A percentile compares a stretch with the other conserved stretches of the same genome.
phyloP scores from a whole-genome alignment of 2,888 invertebrate species.

The Cabera pusaria region DNA sequence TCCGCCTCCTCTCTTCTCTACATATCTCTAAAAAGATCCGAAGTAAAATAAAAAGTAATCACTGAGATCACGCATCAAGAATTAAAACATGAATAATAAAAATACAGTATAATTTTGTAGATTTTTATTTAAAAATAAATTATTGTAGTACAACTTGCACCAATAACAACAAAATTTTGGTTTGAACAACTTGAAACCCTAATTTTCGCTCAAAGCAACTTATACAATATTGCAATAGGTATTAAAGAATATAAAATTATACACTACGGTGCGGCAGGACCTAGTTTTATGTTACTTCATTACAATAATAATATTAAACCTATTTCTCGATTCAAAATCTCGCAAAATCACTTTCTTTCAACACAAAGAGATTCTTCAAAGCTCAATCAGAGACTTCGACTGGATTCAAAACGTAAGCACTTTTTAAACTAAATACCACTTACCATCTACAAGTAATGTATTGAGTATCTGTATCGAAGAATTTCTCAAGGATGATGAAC shows the following conservation, averaged over 20 bases:
- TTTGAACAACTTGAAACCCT: conserved; percentile 75
- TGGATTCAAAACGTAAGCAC: too few relatives aligned
- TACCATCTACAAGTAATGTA: too few relatives aligned
- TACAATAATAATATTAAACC: conserved; percentile 30
- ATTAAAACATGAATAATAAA: conserved; percentile 38
- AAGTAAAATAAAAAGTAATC: too few relatives aligned
- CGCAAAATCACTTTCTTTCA: conserved; percentile 34
- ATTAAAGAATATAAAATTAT: conserved; percentile 55
- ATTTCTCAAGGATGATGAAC: too few relatives aligned
- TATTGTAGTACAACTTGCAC: conserved; percentile 81
- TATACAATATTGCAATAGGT: conserved; percentile 50
- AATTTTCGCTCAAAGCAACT: conserved; percentile 74
- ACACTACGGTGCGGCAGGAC: conserved; percentile 58
- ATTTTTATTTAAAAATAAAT: conserved; percentile 83
- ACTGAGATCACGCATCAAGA: too few relatives aligned
- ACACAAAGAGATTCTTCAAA: conserved; percentile 58
- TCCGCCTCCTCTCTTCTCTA: too few relatives aligned
- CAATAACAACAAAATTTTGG: conserved; percentile 83
- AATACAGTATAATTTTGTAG: conserved; percentile 42
- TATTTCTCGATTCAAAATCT: conserved; percentile 36
- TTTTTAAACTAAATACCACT: too few relatives aligned
- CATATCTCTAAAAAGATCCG: too few relatives aligned
- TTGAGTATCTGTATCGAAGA: too few relatives aligned
- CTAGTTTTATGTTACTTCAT: conserved; percentile 46
- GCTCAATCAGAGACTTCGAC: conserved; percentile 24